These are phyloP conservation scores for Euschistus heros DNA, from an alignment of 1,140 invertebrate genomes.

Conservation along the genomic window DNA sequence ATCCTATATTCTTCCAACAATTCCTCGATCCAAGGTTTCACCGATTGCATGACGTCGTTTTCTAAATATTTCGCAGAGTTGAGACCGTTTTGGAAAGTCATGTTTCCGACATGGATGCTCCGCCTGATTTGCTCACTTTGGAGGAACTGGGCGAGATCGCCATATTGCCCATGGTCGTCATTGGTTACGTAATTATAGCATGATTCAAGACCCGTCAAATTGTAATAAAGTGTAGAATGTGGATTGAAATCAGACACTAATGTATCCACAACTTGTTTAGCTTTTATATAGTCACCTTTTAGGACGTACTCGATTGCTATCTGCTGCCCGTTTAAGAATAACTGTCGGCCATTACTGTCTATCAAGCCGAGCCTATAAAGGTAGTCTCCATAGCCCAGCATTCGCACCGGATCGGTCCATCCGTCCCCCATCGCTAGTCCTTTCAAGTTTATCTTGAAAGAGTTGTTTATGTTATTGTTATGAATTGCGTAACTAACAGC, in stretches of 20 bases:
- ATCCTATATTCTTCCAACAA: constrained; percentile 55
- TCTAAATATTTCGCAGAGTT: constrained; percentile 53
- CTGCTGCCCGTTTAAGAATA: constrained; percentile 23
- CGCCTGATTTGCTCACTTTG: too few relatives aligned
- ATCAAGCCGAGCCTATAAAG: constrained; percentile 61
- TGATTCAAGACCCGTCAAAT: too few relatives aligned
- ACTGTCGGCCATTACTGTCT: constrained; percentile 22
- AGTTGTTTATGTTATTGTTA: constrained; percentile 39
- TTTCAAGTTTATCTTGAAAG: constrained; percentile 50
- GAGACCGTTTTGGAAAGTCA: constrained; percentile 37
- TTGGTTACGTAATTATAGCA: too few relatives aligned
- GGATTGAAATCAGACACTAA: too few relatives aligned
- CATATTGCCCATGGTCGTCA: too few relatives aligned
- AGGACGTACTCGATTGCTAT: background rate
- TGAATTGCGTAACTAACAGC: constrained; percentile 41
- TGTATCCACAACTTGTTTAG: too few relatives aligned
- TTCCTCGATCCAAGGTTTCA: constrained; percentile 61
- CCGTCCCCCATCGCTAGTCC: constrained; percentile 80
- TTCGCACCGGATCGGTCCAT: constrained; percentile 65
- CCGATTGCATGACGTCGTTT: constrained; percentile 70
- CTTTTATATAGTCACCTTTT: too few relatives aligned
- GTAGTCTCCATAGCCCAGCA: constrained; percentile 64
- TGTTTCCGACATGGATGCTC: too few relatives aligned
- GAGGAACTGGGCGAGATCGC: too few relatives aligned
- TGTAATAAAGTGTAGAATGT: too few relatives aligned